Base-by-base conservation (phyloP, 2,888 invertebrate species). In the Eurois occulta region DNA sequence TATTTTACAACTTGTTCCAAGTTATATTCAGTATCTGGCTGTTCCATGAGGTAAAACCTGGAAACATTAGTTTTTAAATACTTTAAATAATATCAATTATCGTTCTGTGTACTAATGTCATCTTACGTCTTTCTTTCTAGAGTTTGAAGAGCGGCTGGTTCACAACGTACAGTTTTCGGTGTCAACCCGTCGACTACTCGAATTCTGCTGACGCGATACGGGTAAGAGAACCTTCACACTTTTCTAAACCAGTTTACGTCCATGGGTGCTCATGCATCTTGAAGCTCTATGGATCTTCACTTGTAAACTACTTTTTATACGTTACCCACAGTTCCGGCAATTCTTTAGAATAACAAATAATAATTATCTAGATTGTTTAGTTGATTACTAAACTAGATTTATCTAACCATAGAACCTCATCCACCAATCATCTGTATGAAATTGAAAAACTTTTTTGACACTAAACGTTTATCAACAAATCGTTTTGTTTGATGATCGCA, bases 151-250 rank as follows among this genome's bases (percentile, higher is more conserved):
- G 97, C 83, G 99, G 99, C 52, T 99, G 99, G 99, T 97, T 98
- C 93, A 97, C 97, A 46, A 97, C 98, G 6, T 98, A 99, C 94
- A 98, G 98, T 91, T 97, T 98, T 89, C 97, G 97, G 83, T 99
- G 99, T 94, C 98, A 99, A 94, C 98, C 99, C 6, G 98, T 99
- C 8, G 99, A 99, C 94, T 99, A 98, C 93, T 98, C 98, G 16
- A 97, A 97, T 80, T 97, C 96, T 89, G 98, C 98, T 11, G 92
- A 97, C 85, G 99, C 98, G 7, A 91, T 98, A 93, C 97, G 98
- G 93, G 97, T 97, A 88, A 89, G 87, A 78, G 60, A 58, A 65
- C 66, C 67, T 76, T 81, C 46, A n/a, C 32, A 80, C 70, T 78
- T 74, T 73, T 62, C 71, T 81, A 80, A 78, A 78, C 84, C 78